Evolutionary conservation across 2,797 vertebrate species (phyloP), one percentile per base, ranked within the genome.

Genomic region (Passerculus sandwichensis): DNA sequence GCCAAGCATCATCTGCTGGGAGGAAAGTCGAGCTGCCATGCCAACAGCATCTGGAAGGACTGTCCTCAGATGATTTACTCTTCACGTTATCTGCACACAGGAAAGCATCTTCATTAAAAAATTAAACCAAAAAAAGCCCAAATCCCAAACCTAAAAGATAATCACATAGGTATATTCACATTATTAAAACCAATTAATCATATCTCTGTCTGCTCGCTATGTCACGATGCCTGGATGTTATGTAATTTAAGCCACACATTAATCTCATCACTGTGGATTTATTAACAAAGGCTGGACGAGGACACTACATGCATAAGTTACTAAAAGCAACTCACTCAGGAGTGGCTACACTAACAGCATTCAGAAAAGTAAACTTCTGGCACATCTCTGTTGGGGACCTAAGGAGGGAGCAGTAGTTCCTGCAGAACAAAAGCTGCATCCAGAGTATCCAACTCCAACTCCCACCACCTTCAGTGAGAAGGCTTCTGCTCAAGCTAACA

Each of bases 31-130:
- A 85, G 47, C 60, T 83, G 83, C 75, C 1, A 1, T 74, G 91
- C 96, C 95, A 94, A 42, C 64, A 85, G 69, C 75, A 94, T 86
- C 92, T 88, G 56, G 88, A 89, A 74, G 89, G 94, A 50, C 93
- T 94, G 48, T 91, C 94, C 76, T 97, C 92, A 17, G 94, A 91
- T 42, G 89, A 95, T 75, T 94, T 96, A 66, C 20, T 89, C 81
- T 93, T 96, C 66, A n/a, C 2, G 0, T 92, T 92, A 89, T 91
- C 93, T 97, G 87, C 65, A 83, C 40, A 57, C 9, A 48, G 66
- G 21, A 95, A 94, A 87, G 22, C 4, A 7, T 57, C 11, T 48
- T 85, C 90, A 84, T 81, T 6, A 71, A 91, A 84, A 88, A 70
- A 73, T 73, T 29, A 54, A 72, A 71, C 10, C 2, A 61, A 71